Evolutionary conservation across 2,888 invertebrate genomes (phyloP).

Genomic region (Thera obeliscata): DNA sequence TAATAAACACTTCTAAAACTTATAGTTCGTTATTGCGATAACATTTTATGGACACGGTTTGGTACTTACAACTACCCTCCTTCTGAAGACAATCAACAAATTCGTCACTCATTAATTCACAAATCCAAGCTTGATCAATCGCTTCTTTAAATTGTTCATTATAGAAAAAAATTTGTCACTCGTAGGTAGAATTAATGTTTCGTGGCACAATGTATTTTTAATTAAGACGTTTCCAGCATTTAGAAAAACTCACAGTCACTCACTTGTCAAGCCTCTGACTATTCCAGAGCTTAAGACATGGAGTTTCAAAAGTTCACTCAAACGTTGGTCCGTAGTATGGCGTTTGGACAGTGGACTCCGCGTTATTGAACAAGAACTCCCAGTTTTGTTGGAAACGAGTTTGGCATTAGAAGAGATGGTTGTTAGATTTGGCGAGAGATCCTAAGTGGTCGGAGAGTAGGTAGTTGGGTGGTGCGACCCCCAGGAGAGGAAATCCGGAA

Average conservation of each 20-base stretch:
- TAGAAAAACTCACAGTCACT: constrained; percentile 26
- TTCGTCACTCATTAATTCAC: constrained; percentile 24
- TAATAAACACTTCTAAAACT: constrained; percentile 61
- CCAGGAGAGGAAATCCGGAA: constrained; percentile 85
- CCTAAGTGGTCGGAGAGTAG: constrained; percentile 86
- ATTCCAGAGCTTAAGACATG: background rate
- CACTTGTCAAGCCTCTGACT: constrained; percentile 20
- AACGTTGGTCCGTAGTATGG: constrained; percentile 16
- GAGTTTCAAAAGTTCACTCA: constrained; percentile 16
- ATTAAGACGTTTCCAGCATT: constrained; percentile 23
- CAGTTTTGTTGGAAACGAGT: constrained; percentile 33
- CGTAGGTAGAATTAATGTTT: background rate
- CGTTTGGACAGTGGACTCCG: constrained; percentile 16
- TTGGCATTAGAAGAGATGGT: constrained; percentile 86
- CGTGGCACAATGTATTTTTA: background rate
- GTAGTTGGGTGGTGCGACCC: constrained; percentile 85
- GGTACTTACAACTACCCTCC: constrained; percentile 65
- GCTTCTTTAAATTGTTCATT: constrained; percentile 22
- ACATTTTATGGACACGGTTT: constrained; percentile 76
- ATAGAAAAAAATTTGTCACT: constrained; percentile 7
- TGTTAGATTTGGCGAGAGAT: constrained; percentile 84
- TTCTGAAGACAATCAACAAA: constrained; percentile 45
- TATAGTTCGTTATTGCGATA: constrained; percentile 62
- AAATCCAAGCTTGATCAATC: constrained; percentile 34
- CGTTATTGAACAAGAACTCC: constrained; percentile 31